Evolutionary conservation across 2,888 invertebrate species (phyloP).

Genomic region (Thymelicus sylvestris): DNA sequence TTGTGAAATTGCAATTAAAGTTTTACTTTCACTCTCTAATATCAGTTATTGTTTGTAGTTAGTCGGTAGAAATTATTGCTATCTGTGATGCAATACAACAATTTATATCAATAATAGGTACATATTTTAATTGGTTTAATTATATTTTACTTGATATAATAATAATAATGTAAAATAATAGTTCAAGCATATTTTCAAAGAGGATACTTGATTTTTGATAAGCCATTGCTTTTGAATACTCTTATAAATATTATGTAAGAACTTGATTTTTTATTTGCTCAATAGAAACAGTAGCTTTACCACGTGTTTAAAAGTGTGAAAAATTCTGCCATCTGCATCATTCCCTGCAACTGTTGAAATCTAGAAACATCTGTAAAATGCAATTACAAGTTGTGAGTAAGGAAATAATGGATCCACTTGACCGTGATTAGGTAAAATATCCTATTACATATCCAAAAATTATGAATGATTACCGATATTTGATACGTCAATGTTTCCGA

Average conservation of each 20-base stretch:
- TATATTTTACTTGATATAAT: too few species aligned
- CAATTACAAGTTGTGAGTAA: constrained; percentile 65
- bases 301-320: constrained; percentile 37
- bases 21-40: constrained; percentile 58
- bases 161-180: too few species aligned
- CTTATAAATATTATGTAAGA: too few species aligned
- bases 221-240: too few species aligned
- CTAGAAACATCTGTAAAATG: constrained; percentile 51
- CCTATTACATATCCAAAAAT: constrained; percentile 58
- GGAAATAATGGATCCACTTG: constrained; percentile 62
- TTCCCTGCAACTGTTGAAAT: constrained; percentile 57
- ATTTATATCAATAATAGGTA: too few species aligned
- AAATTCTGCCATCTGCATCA: not conserved
- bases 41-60: constrained; percentile 12
- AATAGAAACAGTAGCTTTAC: not conserved
- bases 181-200: too few species aligned
- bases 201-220: too few species aligned
- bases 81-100: too few species aligned
- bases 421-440: constrained; percentile 68
- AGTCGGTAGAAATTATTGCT: not conserved
- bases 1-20: constrained; percentile 66
- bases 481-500: constrained; percentile 52
- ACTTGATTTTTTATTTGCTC: too few species aligned
- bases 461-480: constrained; percentile 65
- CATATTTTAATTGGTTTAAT: too few species aligned